Base-by-base conservation (phyloP, 2,113 vertebrate species). In the Atherinomorus stipes region DNA sequence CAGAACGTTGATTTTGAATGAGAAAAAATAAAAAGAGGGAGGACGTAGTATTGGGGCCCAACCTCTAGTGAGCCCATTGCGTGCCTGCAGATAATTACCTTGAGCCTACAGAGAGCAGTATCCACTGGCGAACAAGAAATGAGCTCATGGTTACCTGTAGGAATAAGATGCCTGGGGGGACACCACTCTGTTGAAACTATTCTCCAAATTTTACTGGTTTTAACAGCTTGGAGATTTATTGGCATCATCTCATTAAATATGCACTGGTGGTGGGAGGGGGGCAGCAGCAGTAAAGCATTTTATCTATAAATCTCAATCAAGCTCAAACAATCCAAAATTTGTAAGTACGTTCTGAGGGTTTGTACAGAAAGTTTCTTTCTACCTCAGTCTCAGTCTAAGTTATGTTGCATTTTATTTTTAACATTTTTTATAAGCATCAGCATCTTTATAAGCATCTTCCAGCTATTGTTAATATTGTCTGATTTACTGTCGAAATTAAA, bases 81-180 rank as follows among this genome's bases (percentile, higher is more conserved):
- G 91, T 93, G 92, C 86, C 88, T 88, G 81, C 76, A 90, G 74
- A 88, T 92, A 90, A 92, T 93, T 92, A 90, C 63, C 77, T 16
- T n/a, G 78, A 69, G 85, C 81, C 85, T 77, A 69, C 82, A 81
- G 84, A 90, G 90, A 90, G 83, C 89, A 71, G 84, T 76, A 86
- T 90, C 85, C 61, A 85, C 74, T 73, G 78, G 83, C 86, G 51
- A 26, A 80, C 83, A 74, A 84, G 73, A 76, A 88, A 83, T 92
- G 88, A 93, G 90, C 84, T 93, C 88, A 92, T 89, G 58, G 60
- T 84, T 88, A 89, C 90, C 83, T 85, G 80, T 73, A 83, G 86
- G 78, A 85, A 87, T 85, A 83, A 78, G 44, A 64, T 42, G 71
- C 84, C 78, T 61, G 37, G 44, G 68, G 73, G 56, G 50, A 79